Percentiles rank a stretch among this genome's conserved stretches.
Conservation (phyloP, 2,888 invertebrate genomes). For the Leucania comma region DNA sequence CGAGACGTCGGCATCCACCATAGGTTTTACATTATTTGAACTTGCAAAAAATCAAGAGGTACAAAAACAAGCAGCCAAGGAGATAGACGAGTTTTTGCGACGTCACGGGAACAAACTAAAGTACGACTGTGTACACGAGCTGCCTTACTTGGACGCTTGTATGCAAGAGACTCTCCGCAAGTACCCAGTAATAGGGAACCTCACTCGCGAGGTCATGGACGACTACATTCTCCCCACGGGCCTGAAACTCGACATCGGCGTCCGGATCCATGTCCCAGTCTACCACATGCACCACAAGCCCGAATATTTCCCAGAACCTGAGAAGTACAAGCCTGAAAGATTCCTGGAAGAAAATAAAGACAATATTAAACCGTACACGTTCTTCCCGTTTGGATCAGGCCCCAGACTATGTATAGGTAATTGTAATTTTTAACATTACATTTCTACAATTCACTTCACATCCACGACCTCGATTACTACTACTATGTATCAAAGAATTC, state of each 20-base stretch:
- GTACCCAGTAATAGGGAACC: slow-evolving; percentile 73
- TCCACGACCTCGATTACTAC: no score
- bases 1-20: slow-evolving; percentile 76
- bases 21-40: slow-evolving; percentile 73
- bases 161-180: slow-evolving; percentile 75
- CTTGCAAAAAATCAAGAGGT: slow-evolving; percentile 71
- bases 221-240: slow-evolving; percentile 56
- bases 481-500: no score
- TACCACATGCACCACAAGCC: slow-evolving; percentile 70
- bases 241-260: slow-evolving; percentile 54
- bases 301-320: slow-evolving; percentile 71
- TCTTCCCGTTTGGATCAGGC: slow-evolving; percentile 75
- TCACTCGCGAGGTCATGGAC: slow-evolving; percentile 75
- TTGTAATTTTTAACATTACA: neutral
- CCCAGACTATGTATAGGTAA: slow-evolving; percentile 71
- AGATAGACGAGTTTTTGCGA: slow-evolving; percentile 73
- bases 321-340: slow-evolving; percentile 70
- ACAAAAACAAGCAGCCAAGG: slow-evolving; percentile 68
- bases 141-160: slow-evolving; percentile 77
- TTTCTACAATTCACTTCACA: no score
- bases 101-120: slow-evolving; percentile 63
- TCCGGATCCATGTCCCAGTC: slow-evolving; percentile 72
- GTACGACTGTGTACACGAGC: slow-evolving; percentile 74
- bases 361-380: slow-evolving; percentile 67
- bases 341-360: slow-evolving; percentile 68